Evolutionary conservation across 2,797 vertebrate genomes (phyloP), one percentile per base, ranked within the genome.

Genomic region (Hoplostethus mediterraneus): DNA sequence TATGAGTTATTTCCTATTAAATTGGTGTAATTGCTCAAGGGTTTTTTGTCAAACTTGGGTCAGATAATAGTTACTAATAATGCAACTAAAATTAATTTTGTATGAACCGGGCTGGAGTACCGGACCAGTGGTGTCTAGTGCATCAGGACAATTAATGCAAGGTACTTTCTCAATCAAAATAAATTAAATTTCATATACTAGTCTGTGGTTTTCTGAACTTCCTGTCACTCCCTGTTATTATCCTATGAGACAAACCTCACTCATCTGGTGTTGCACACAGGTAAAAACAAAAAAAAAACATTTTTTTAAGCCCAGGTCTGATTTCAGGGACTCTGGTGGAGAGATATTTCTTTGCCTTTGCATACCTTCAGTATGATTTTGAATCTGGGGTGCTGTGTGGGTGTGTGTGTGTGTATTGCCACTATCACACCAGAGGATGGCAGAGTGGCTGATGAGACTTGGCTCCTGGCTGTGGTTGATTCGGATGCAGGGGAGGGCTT

Each of bases 361-460:
- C 30, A 55, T 36, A 42, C 3, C 0, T 66, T 58, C n/a, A 3
- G 40, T 31, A 55, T 65, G 6, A 66, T 42, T 77, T 2, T 60
- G 6, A 64, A 57, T 52, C 47, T 11, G 49, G 47, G 38, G 45
- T 66, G 40, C 67, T 68, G 12, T 28, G n/a, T 55, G n/a, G 40
- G 17, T 71, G 14, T 76, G 64, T 83, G 56, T 60, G 33, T 51
- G 33, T 66, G 92, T 92, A 91, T 93, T 93, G 90, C 71, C 90
- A 85, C 79, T 21, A 85, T 88, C 83, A 86, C 89, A 83, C 93
- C 91, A 93, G 93, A 91, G 89, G 91, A 94, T 93, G 93, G 93
- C 90, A 93, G 92, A 93, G 87, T 92, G 79, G 89, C 76, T 92
- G 91, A 91, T 89, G 85, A 91, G 88, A 89, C 87, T 83, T 82